phyloP scores from a whole-genome alignment of 1,140 invertebrate genomes.

The Chrysomallon squamiferum region DNA sequence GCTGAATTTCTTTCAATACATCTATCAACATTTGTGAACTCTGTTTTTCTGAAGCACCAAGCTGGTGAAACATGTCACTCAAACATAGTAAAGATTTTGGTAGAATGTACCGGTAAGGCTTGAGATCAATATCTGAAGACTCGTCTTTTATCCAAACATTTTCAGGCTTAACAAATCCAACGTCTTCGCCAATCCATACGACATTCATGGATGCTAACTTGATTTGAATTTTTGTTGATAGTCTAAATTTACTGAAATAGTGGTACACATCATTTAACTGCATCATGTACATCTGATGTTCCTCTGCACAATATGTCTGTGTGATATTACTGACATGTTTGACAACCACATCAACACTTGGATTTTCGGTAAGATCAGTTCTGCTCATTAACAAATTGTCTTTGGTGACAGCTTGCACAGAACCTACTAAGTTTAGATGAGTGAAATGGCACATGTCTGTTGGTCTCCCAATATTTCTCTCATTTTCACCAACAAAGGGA shows the following conservation, averaged over 20 bases:
- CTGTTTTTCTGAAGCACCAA: conserved; percentile 3
- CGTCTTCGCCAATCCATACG: conserved; percentile 26
- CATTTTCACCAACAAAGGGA: too few species aligned
- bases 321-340: neutral
- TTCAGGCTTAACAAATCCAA: conserved; percentile 14
- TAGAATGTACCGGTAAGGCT: conserved; percentile 22
- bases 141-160: conserved; percentile 9
- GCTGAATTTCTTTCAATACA: conserved; percentile 9
- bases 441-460: too few species aligned
- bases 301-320: neutral
- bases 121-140: conserved; percentile 8
- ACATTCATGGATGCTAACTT: conserved; percentile 33
- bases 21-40: conserved; percentile 9
- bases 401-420: neutral
- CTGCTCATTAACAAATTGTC: too few species aligned
- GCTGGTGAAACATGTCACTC: conserved; percentile 1
- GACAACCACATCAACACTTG: neutral
- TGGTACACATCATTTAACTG: neutral
- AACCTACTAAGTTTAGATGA: neutral
- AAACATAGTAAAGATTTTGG: conserved; percentile 13
- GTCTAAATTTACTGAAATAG: too few species aligned
- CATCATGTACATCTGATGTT: neutral
- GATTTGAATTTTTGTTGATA: too few species aligned
- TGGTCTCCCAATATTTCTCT: too few species aligned
- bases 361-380: neutral